Conservation (phyloP, 2,797 vertebrate genomes). For the Pseudochromis fuscus region DNA sequence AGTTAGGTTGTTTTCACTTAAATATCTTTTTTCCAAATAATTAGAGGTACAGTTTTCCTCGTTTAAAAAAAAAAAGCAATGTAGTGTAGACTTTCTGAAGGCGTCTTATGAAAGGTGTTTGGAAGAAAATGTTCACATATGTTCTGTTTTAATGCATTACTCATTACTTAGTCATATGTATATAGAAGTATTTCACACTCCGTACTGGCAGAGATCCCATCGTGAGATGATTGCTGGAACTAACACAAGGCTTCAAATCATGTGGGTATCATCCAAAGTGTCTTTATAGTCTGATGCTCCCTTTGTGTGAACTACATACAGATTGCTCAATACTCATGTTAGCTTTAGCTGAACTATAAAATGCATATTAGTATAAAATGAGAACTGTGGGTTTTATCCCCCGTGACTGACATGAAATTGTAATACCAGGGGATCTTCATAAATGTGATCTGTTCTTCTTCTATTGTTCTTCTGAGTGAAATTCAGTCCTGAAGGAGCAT, state of each 20-base stretch:
- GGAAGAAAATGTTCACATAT: slow-evolving; percentile 22
- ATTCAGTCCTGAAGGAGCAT: slow-evolving; percentile 40
- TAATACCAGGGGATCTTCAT: neutral
- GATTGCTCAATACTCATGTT: slow-evolving; percentile 19
- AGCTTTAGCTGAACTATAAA: slow-evolving; percentile 25
- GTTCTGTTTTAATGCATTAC: slow-evolving; percentile 26
- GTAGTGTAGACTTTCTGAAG: slow-evolving; percentile 39
- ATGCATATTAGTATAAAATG: slow-evolving; percentile 5
- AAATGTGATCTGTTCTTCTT: slow-evolving; percentile 8
- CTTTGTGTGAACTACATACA: slow-evolving; percentile 13
- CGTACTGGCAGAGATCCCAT: neutral
- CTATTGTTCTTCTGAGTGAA: neutral
- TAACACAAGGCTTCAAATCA: neutral
- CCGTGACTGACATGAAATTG: slow-evolving; percentile 1
- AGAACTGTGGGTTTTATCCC: slow-evolving; percentile 16
- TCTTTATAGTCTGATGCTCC: neutral
- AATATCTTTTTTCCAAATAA: slow-evolving; percentile 37
- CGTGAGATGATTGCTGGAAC: neutral
- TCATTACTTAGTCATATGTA: slow-evolving; percentile 17
- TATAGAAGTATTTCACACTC: slow-evolving; percentile 17
- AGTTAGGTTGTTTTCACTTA: slow-evolving; percentile 46
- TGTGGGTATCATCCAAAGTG: neutral
- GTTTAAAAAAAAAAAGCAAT: slow-evolving; percentile 27
- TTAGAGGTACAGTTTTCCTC: slow-evolving; percentile 33
- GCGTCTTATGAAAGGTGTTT: slow-evolving; percentile 25